Conservation (phyloP, 35 echinoderm and acorn worm genomes). For the Strongylocentrotus purpuratus region DNA sequence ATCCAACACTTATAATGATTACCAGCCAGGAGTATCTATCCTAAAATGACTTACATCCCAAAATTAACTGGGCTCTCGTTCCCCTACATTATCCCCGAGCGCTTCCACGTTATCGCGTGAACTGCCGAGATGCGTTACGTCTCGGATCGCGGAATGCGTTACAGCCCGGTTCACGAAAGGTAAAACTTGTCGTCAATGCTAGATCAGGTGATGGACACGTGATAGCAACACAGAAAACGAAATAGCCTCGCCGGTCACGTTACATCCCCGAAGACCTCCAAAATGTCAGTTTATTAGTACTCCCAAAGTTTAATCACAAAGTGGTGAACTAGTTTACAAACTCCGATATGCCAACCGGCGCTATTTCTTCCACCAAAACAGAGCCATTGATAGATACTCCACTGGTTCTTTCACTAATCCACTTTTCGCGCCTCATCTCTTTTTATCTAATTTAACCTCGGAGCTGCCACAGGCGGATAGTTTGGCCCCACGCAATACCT, state of each 20-base stretch:
- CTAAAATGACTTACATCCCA: neutral
- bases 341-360: neutral
- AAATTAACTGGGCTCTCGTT: neutral
- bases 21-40: neutral
- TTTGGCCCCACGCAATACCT: neutral
- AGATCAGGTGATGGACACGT: neutral
- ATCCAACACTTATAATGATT: neutral
- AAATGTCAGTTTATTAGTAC: conserved; percentile 13
- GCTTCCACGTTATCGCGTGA: neutral
- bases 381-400: neutral
- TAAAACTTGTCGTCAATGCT: neutral
- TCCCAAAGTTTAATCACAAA: neutral
- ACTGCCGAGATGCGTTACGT: neutral
- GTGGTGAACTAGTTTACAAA: neutral
- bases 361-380: neutral
- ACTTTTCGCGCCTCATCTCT: neutral
- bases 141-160: neutral
- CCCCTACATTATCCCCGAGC: neutral
- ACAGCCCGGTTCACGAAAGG: neutral
- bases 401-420: neutral
- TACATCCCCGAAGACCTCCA: neutral
- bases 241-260: neutral
- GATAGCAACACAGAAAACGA: neutral
- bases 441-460: neutral
- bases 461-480: neutral